Evolutionary conservation across 1,140 invertebrate genomes (phyloP), one percentile per base, ranked within the genome.

Genomic region (Caenorhabditis brenneri): DNA sequence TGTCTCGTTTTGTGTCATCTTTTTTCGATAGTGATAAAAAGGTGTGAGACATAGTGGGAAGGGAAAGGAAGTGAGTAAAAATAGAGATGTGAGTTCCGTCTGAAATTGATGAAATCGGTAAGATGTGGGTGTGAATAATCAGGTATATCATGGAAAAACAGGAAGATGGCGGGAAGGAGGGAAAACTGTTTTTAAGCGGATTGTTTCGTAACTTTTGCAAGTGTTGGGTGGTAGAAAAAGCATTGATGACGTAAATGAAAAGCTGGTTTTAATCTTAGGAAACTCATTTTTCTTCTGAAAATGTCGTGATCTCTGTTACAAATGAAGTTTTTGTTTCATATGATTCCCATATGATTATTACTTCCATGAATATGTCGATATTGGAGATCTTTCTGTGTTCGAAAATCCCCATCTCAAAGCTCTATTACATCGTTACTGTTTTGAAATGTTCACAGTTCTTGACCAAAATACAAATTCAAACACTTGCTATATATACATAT

Each of bases 11-110:
- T 42, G 36, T 74, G 65, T 74, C 65, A 74, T 27, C 33, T 31
- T 42, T 42, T 65, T 74, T 39, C 29, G n/a, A n/a, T n/a, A 42
- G 29, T 42, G 65, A 74, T 74, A 74, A 74, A 39, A 74, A 33
- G 27, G 65, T 42, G 29, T 22, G 5, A 24, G 27, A 42, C n/a
- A n/a, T n/a, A 42, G 33, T 42, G 33, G 46, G 33, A 51, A 16
- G 49, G 12, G 39, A 42, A 42, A 42, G 39, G 39, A 42, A 42
- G 39, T 58, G 24, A 58, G n/a, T 58, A 58, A 58, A 58, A 9
- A 58, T 12, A 29, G 39, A 19, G n/a, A 27, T 6, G 19, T 39
- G 36, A 74, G 65, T 42, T 74, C 65, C 36, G 36, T 42, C 31
- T 58, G 55, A 58, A 58, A 29, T 19, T 65, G 58, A 55, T 55